Evolutionary conservation across 2,888 invertebrate species (phyloP), one percentile per base, ranked within the genome.

Genomic region (Dolichopus griseipennis): DNA sequence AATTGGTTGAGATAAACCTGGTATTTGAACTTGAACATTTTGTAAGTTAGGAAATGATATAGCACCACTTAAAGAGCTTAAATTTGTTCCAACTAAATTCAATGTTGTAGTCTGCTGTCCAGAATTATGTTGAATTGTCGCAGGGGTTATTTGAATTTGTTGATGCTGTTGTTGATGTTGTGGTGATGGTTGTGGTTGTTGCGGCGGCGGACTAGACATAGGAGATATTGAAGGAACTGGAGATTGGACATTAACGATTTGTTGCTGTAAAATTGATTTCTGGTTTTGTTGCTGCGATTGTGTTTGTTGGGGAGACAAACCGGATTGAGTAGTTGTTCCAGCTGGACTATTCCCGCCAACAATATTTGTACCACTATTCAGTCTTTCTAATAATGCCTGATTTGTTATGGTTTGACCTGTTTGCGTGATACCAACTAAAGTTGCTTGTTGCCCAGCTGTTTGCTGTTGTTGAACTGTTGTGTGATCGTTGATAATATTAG

Each of bases 1-100:
- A 74, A 93, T 92, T 6, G 93, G 92, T 73, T 92, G 92, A n/a
- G 92, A 86, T 68, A 93, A 86, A 62, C 92, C 92, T 15, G 92
- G 91, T 75, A 93, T 88, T 77, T 93, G 93, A 65, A 91, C 86
- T 83, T 91, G 90, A 67, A 91, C 90, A 79, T 91, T 91, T 78
- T 91, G 91, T 66, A 92, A 81, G 37, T 90, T 90, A 70, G 90
- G 88, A 69, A 81, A 81, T 9, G 80, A 77, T 76, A 81, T 81
- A 10, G 81, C 80, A 68, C 91, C 87, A 74, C 87, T 87, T 71
- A 88, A 79, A 76, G 86, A 86, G 67, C 90, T 86, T 73, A 91
- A 83, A 79, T 91, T 91, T 73, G 92, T 84, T 73, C 90, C 89
- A 83, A 91, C 87, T 68, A 87, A 81, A 76, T 85, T 85, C 8